These are phyloP conservation scores for Leuciscus idus DNA, from an alignment of 2,113 vertebrate species.

Conservation along the genomic window DNA sequence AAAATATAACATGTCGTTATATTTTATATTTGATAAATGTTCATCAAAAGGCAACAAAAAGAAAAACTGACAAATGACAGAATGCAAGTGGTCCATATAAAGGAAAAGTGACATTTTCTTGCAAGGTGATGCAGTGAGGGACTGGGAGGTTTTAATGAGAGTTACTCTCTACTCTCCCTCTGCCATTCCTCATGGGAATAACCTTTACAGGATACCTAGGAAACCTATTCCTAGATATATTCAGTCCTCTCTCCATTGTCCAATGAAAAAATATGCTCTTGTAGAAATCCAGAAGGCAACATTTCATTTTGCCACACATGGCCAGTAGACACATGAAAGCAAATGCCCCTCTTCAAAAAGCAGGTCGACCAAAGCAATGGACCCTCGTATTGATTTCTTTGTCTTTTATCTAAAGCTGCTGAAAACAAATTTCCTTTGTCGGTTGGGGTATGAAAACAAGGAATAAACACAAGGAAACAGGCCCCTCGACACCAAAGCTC, in stretches of 20 bases:
- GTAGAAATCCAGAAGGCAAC: constrained; percentile 42
- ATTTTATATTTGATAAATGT: too few relatives aligned
- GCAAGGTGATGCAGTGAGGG: background rate
- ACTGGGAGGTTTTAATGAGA: constrained; percentile 57
- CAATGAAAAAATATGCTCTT: background rate
- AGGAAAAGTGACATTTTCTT: constrained; percentile 45
- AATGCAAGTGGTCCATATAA: background rate
- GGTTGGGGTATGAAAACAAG: background rate
- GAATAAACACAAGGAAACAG: constrained; percentile 24
- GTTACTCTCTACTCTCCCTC: constrained; percentile 43
- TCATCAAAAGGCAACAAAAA: too few relatives aligned
- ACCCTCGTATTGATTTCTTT: constrained; percentile 34
- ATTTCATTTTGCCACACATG: constrained; percentile 46
- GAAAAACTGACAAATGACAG: background rate
- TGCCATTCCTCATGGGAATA: constrained; percentile 39
- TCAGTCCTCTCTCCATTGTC: background rate
- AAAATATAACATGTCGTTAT: too few relatives aligned
- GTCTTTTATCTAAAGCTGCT: constrained; percentile 55
- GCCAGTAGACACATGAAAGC: constrained; percentile 53
- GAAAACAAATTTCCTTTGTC: constrained; percentile 44
- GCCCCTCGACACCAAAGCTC: background rate
- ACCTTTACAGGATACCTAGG: constrained; percentile 55
- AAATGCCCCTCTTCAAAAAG: constrained; percentile 40
- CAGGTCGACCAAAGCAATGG: constrained; percentile 34
- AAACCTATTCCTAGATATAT: constrained; percentile 35